Base-by-base conservation (phyloP, 1,140 invertebrate species). In the Drosophila equinoxialis region DNA sequence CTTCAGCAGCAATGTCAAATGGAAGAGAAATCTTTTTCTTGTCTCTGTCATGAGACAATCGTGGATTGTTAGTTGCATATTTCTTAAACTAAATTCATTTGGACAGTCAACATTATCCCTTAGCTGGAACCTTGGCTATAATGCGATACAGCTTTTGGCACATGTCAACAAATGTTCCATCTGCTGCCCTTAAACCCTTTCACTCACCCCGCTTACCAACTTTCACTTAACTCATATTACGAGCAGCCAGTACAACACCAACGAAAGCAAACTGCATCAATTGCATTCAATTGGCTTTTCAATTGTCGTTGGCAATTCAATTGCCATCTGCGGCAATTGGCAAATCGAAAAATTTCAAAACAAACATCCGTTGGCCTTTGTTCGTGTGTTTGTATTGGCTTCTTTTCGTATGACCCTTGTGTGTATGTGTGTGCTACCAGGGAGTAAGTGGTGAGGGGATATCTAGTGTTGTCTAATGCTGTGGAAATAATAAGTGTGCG, bases 201-300 rank as follows among this genome's bases (percentile, higher is more conserved):
- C 26, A 23, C 30, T 30, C 57, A 20, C 65, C 6, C 41, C 5
- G 7, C 35, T 11, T 11, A 10, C 35, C 35, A 37, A 11, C 35
- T 37, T 10, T 3, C 37, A 13, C 11, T 13, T 39, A 13, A 13
- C 37, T 39, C 37, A 13, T 39, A 13, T 13, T 13, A 3, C 10
- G 37, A 39, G 11, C 4, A 39, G 10, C 37, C 13, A 17, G 41
- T 20, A 60, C 55, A 61, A 65, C 61, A 70, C n/a, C 17, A 26
- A 23, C 33, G 30, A 68, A 8, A 54, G 30, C 26, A 76, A 35
- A 58, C 65, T 64, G 35, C 62, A 54, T 69, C 71, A 79, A 87
- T 86, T 79, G 75, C 41, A 81, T 85, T 85, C 81, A 86, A 85
- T 85, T 85, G 82, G 78, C 82, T 59, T 59, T 59, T 59, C 82